Conservation (phyloP, 2,888 invertebrate genomes). For the Metalampra italica region DNA sequence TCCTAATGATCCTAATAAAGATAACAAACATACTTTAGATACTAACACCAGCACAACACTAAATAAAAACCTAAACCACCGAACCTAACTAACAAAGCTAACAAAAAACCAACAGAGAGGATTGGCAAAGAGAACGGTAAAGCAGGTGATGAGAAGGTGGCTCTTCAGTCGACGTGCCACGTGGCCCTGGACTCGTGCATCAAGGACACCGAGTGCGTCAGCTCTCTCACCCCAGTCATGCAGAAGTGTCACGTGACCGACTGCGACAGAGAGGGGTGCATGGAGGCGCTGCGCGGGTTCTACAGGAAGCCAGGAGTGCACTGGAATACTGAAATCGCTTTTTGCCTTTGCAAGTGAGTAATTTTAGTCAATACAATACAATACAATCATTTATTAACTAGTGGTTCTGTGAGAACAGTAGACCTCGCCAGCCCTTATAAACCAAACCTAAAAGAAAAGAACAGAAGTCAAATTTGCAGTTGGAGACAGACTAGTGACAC, state of each 20-base stretch:
- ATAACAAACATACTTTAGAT: neutral
- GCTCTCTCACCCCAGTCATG: constrained; percentile 89
- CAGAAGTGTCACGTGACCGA: constrained; percentile 85
- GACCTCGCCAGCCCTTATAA: too few relatives aligned
- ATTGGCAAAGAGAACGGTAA: constrained; percentile 77
- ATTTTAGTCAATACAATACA: too few relatives aligned
- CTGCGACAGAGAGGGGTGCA: constrained; percentile 92
- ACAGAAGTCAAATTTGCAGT: too few relatives aligned
- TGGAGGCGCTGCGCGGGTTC: constrained; percentile 91
- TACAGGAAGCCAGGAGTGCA: constrained; percentile 89
- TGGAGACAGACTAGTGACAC: too few relatives aligned
- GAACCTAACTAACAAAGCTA: constrained; percentile 31
- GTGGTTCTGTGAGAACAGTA: too few relatives aligned
- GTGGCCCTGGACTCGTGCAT: constrained; percentile 89
- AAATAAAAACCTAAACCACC: neutral
- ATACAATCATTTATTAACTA: too few relatives aligned
- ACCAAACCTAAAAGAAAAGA: too few relatives aligned
- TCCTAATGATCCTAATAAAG: too few relatives aligned
- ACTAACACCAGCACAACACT: neutral
- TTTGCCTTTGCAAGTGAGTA: constrained; percentile 95
- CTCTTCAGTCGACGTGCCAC: constrained; percentile 91
- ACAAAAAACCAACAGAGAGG: constrained; percentile 67
- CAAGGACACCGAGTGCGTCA: constrained; percentile 88
- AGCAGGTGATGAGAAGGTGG: constrained; percentile 76
- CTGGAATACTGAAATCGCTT: constrained; percentile 93